A percentile compares a stretch with the other conserved stretches of the same genome.
phyloP scores from a whole-genome alignment of 1,140 invertebrate genomes.

The Ericerus pela region DNA sequence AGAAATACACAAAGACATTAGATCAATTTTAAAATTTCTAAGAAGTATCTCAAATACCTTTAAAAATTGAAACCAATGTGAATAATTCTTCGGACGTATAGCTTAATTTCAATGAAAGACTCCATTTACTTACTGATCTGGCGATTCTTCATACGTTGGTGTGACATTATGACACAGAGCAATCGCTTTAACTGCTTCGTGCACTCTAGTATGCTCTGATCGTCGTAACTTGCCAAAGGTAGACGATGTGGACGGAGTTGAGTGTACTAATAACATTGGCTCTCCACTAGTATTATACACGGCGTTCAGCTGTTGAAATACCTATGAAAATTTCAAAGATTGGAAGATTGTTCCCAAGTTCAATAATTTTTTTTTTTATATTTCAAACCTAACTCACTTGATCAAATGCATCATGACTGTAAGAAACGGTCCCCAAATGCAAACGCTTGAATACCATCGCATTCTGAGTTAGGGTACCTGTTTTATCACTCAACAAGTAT shows the following conservation, averaged over 20 bases:
- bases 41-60: no score
- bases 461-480: constrained; percentile 96
- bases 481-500: constrained; percentile 94
- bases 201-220: constrained; percentile 61
- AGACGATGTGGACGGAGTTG: constrained; percentile 7
- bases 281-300: constrained; percentile 13
- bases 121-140: background rate
- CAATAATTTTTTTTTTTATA: no score
- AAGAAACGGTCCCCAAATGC: constrained; percentile 78
- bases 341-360: no score
- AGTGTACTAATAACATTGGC: constrained; percentile 6
- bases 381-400: constrained; percentile 40
- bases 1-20: no score
- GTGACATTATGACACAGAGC: constrained; percentile 99
- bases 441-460: constrained; percentile 96
- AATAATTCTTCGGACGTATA: no score
- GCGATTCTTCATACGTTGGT: constrained; percentile 71
- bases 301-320: constrained; percentile 15
- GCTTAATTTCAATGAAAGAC: no score
- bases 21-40: no score
- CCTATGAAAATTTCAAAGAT: constrained; percentile 12
- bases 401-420: constrained; percentile 73
- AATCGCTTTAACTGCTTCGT: constrained; percentile 83
- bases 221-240: constrained; percentile 38
- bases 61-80: no score